These are phyloP conservation scores for Cotesia glomerata DNA, from an alignment of 1,140 invertebrate species.

Conservation along the genomic window DNA sequence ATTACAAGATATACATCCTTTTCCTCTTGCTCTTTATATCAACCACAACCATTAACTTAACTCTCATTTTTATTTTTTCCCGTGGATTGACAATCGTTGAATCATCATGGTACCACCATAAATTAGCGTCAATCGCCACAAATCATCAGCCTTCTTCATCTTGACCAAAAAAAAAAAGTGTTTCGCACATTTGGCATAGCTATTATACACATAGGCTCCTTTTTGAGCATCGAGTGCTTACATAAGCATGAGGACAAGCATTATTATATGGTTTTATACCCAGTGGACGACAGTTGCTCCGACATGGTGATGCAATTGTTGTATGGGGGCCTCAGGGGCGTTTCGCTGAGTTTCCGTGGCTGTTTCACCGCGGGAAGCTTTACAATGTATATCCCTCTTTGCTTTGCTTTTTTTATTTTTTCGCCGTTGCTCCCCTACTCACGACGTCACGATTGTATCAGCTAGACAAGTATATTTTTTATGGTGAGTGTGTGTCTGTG, in stretches of 20 bases:
- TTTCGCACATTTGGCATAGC: background rate
- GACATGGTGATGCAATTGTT: constrained; percentile 5
- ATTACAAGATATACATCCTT: background rate
- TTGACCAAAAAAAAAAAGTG: too few species aligned
- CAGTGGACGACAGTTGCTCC: constrained; percentile 27
- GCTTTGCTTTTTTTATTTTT: background rate
- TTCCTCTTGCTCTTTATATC: too few species aligned
- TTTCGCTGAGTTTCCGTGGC: constrained; percentile 27
- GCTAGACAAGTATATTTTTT: constrained; percentile 10
- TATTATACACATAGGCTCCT: too few species aligned
- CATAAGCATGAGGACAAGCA: background rate
- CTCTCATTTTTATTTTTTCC: too few species aligned
- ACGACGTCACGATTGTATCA: constrained; percentile 21
- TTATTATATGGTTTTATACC: constrained; percentile 25
- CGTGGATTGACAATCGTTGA: background rate
- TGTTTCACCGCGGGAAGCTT: constrained; percentile 24
- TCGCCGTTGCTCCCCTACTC: constrained; percentile 17
- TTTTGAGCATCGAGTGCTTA: too few species aligned
- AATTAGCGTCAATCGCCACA: too few species aligned
- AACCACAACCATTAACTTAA: too few species aligned
- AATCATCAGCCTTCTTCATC: too few species aligned
- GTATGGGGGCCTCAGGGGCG: constrained; percentile 23
- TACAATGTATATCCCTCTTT: background rate
- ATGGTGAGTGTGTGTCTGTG: too few species aligned
- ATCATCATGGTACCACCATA: background rate